A percentile compares a stretch with the other conserved stretches of the same genome.
These are phyloP conservation scores for Arbacia lixula DNA, from an alignment of 53 echinoderm and acorn worm genomes.

Conservation along the genomic window DNA sequence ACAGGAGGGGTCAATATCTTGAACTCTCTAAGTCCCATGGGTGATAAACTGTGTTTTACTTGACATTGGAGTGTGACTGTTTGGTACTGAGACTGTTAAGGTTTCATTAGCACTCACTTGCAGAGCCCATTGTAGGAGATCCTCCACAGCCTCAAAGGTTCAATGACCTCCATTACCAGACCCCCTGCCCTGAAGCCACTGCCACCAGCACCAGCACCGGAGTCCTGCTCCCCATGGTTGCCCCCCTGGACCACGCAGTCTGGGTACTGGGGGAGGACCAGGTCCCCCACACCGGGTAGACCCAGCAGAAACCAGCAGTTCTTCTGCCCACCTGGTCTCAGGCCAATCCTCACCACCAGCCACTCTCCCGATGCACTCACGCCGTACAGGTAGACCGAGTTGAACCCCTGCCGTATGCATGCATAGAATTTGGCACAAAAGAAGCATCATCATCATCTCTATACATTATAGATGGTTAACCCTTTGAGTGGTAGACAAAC, in stretches of 20 bases:
- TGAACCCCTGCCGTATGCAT: conserved; percentile 56
- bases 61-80: too few species aligned
- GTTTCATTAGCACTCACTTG: conserved; percentile 48
- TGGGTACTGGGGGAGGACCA: conserved; percentile 61
- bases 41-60: too few species aligned
- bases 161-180: conserved; percentile 54
- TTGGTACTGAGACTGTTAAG: too few species aligned
- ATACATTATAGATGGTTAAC: too few species aligned
- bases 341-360: conserved; percentile 52
- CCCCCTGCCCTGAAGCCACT: conserved; percentile 54
- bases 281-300: conserved; percentile 61
- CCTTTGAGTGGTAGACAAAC: too few species aligned
- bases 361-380: conserved; percentile 52
- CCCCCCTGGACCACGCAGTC: conserved; percentile 20
- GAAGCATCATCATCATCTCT: too few species aligned
- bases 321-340: conserved; percentile 1
- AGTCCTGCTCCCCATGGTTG: too few species aligned
- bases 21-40: too few species aligned
- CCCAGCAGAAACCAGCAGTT: conserved; percentile 62
- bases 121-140: conserved; percentile 75
- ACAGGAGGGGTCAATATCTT: too few species aligned
- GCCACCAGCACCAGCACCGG: too few species aligned
- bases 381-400: conserved; percentile 67
- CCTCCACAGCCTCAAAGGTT: conserved; percentile 66
- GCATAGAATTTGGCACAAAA: too few species aligned